Evolutionary conservation across 2,797 vertebrate species (phyloP), one percentile per base, ranked within the genome.

Genomic region (Serranus cabrilla): DNA sequence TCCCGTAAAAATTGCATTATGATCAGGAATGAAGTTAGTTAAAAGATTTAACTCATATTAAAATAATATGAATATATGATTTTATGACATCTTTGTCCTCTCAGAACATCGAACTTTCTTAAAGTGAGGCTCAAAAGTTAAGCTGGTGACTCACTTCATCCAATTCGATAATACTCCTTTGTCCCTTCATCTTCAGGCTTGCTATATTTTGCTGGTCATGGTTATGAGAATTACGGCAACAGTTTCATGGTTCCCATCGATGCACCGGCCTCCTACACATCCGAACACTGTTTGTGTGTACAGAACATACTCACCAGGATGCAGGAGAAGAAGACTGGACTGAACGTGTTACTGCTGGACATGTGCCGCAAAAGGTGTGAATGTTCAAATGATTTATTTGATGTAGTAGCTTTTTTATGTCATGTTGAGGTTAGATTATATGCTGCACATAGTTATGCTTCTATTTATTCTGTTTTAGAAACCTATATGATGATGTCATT

Each of bases 211-310:
- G 96, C 96, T 0, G 96, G 96, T 47, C 96, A 97, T 0, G 96
- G 96, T 71, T 97, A 97, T 37, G 96, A 97, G 84, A 97, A 97
- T 71, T 97, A 93, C 0, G 96, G 96, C 56, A 97, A 97, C 93
- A 97, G 96, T 85, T 97, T 97, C 87, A 97, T 97, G 96, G 96
- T 97, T 67, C 96, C 96, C 62, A 96, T 95, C 0, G 96, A 97
- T 0, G 96, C 96, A 0, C 96, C 96, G 0, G 86, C 81, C 7
- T 92, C 95, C 21, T 96, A 95, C 87, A 97, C 94, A 0, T 96
- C 96, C 0, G 90, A 95, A 5, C 95, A 97, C 87, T 97, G 96
- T 81, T 79, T 97, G 70, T 96, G 96, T 17, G 96, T 97, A 31
- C 96, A 97, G 91, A 83, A 86, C 2, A 94, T 97, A 66, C 92